Evolutionary conservation across 2,113 vertebrate genomes (phyloP).

Genomic region (Malurus melanocephalus): DNA sequence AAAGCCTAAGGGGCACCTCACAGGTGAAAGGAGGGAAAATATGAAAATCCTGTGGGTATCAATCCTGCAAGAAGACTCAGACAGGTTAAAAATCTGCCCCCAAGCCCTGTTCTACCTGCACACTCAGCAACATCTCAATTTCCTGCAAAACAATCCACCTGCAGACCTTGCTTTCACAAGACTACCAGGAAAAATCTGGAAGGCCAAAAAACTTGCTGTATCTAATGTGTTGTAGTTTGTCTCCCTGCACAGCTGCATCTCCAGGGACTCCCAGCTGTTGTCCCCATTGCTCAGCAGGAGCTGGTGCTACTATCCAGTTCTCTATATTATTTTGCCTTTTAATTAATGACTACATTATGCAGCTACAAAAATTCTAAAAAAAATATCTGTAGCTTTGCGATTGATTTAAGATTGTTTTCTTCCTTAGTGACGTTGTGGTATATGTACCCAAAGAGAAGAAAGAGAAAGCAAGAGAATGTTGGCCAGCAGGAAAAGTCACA

Average conservation of each 20-base stretch:
- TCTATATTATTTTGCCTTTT: not conserved
- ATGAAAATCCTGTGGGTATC: fast-evolving
- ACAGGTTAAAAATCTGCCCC: not conserved
- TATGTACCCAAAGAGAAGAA: not conserved
- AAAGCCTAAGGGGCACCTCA: not conserved
- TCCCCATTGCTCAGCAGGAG: not conserved
- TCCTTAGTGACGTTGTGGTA: not conserved
- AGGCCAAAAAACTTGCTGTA: not conserved
- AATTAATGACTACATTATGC: not conserved
- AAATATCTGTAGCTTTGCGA: not conserved
- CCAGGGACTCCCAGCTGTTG: not conserved
- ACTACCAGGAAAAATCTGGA: not conserved
- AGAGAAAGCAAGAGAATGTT: not conserved
- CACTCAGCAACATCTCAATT: not conserved
- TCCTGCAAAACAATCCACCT: not conserved
- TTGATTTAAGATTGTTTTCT: not conserved
- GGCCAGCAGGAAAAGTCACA: conserved; percentile 16
- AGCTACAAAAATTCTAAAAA: not conserved
- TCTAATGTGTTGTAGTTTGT: not conserved
- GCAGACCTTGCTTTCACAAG: not conserved
- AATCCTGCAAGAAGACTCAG: not conserved
- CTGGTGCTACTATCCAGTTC: not conserved
- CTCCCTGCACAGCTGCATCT: not conserved
- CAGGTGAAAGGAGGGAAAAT: not conserved
- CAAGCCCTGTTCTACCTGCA: not conserved